Base-by-base conservation (phyloP, 2,113 vertebrate species). In the Nesoenas mayeri region DNA sequence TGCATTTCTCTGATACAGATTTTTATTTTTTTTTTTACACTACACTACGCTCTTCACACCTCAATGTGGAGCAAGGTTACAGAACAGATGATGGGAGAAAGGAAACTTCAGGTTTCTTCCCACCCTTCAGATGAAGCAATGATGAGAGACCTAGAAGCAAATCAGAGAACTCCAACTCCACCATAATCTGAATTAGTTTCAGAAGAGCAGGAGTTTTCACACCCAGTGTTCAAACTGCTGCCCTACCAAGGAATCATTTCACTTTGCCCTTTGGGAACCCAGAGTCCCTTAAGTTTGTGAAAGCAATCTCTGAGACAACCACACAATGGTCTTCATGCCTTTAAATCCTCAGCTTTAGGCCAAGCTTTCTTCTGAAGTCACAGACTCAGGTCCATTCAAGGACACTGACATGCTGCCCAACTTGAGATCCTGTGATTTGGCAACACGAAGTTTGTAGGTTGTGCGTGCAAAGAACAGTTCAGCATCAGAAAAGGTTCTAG, bases 201-300 rank as follows among this genome's bases (percentile, higher is more conserved):
- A 92, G 79, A 85, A 71, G 29, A 88, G 36, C 34, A 82, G 42
- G 42, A 38, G 7, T 48, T 40, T 79, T 66, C 65, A 66, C 0
- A 0, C 7, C 31, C 32, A 38, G 13, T 42, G 36, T 51, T 57
- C 0, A 0, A 92, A 65, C 40, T 74, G 70, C 78, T 26, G 44
- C 21, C 25, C 65, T 93, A 62, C 50, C 47, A 38, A 85, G 77
- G 57, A 53, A 87, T 50, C 10, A 42, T 26, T 91, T 78, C 25
- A 69, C 54, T 93, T 73, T 25, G 5, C 26, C 47, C 57, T 84
- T 66, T 8, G 3, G 69, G 65, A 81, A 90, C 20, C 26, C n/a
- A 38, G 42, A 91, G 16, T 53, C 42, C 67, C 29, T 32, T 54
- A 42, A 48, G 54, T 70, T 73, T 51, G 22, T 44, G 44, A 77